Evolutionary conservation across 35 echinoderm and acorn worm species (phyloP).

Genomic region (Heliocidaris tuberculata): DNA sequence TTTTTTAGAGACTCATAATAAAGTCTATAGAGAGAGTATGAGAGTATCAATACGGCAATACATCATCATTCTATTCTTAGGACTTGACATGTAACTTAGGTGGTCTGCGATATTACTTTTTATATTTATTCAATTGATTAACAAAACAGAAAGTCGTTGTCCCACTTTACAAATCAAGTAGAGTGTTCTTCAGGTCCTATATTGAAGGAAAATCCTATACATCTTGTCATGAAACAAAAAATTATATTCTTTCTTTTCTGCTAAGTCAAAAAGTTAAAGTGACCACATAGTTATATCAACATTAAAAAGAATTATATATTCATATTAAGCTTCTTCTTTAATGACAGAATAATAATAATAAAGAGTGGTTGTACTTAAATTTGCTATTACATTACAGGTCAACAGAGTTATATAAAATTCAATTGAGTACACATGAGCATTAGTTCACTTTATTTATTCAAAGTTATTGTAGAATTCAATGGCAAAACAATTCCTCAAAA

Average conservation of each 20-base stretch:
- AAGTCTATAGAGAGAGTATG: neutral
- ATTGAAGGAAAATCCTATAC: neutral
- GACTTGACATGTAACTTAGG: neutral
- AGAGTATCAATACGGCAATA: neutral
- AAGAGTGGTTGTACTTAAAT: too few species aligned
- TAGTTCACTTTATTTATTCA: too few species aligned
- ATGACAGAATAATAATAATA: too few species aligned
- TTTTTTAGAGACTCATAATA: neutral
- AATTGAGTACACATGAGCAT: too few species aligned
- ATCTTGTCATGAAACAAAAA: neutral
- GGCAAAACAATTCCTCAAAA: too few species aligned
- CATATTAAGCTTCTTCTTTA: too few species aligned
- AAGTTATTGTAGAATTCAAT: too few species aligned
- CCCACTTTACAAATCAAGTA: neutral
- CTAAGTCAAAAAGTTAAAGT: too few species aligned
- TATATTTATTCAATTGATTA: neutral
- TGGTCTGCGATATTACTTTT: neutral
- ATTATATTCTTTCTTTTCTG: neutral
- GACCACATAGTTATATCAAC: too few species aligned
- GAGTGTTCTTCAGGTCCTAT: too few species aligned
- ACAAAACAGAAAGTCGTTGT: neutral
- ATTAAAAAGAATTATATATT: neutral
- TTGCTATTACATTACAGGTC: too few species aligned
- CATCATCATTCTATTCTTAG: neutral
- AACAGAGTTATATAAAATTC: too few species aligned